Evolutionary conservation across 1,140 invertebrate species (phyloP), one percentile per base, ranked within the genome.

Genomic region (Euglossa dilemma): DNA sequence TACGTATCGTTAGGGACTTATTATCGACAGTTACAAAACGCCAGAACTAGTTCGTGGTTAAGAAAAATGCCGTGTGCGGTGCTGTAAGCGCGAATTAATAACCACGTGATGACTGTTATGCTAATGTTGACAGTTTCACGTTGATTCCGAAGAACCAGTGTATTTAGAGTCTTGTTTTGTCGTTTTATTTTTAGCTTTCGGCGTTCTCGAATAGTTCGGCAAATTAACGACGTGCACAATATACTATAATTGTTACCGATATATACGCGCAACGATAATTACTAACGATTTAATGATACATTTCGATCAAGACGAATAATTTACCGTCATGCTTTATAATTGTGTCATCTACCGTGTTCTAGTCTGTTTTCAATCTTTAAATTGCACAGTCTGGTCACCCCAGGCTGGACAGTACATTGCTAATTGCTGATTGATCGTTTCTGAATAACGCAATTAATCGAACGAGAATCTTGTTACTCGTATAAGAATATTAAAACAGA

Each of bases 361-460:
- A 14, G 47, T 78, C 61, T 63, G 89, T 89, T 92, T 91, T 91
- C 85, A 91, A 88, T 73, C 57, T 84, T 80, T 74, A 81, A 25
- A 64, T 64, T 80, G 66, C 75, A 73, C 43, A 50, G 80, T 70
- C 77, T 73, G 74, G 50, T 63, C 85, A 72, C 85, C 80, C 81
- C 64, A 63, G 52, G 52, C 78, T 77, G 90, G 89, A 91, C 89
- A 92, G 90, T 91, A 85, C 66, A 69, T 70, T 64, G 81, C 87
- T 93, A 93, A 93, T 93, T 93, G 88, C 85, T 80, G 85, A 92
- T 92, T 91, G 90, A 91, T 87, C 90, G 88, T 91, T 86, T 86
- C 86, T 93, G 92, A 93, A 93, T 92, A 88, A 91, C 90, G 81
- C 90, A 92, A 93, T 93, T 93, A 93, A 88, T 61, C 85, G 84